A percentile compares a stretch with the other conserved stretches of the same genome.
phyloP scores from a whole-genome alignment of 64 coral and sea anemone species.

The Anthopleura sola region DNA sequence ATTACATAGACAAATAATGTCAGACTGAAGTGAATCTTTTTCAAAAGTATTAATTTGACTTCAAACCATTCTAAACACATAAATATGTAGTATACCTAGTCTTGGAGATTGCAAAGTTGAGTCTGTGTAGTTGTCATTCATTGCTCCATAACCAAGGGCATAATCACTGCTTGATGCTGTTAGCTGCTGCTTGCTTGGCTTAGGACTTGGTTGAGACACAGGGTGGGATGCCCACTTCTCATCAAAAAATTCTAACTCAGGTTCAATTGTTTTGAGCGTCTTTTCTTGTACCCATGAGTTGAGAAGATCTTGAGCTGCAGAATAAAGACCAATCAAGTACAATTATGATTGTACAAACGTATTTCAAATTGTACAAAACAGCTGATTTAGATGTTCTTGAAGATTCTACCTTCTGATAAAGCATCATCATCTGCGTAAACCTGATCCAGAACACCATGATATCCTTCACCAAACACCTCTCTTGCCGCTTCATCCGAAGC shows the following conservation, averaged over 20 bases:
- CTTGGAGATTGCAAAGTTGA: neutral
- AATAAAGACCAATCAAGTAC: neutral
- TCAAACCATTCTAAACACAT: too few relatives aligned
- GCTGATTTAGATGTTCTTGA: neutral
- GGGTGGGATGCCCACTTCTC: conserved; percentile 50
- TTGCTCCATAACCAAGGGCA: neutral
- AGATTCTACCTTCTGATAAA: conserved; percentile 72
- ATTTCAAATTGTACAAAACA: neutral
- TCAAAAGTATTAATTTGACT: too few relatives aligned
- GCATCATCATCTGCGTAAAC: conserved; percentile 94
- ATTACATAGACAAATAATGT: too few relatives aligned
- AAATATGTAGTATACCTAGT: neutral
- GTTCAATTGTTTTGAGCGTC: conserved; percentile 53
- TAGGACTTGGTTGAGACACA: neutral
- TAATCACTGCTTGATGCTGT: neutral
- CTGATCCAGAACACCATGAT: conserved; percentile 68
- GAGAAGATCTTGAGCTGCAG: conserved; percentile 79
- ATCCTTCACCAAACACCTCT: conserved; percentile 91
- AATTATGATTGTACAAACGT: neutral
- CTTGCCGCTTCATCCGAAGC: conserved; percentile 73
- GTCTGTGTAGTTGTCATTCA: neutral
- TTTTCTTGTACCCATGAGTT: conserved; percentile 77
- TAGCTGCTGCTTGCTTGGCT: too few relatives aligned
- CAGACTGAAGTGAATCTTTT: too few relatives aligned
- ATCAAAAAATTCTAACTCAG: conserved; percentile 66